These are phyloP conservation scores for Sternotherus odoratus DNA, from an alignment of 2,797 vertebrate genomes.

Conservation along the genomic window DNA sequence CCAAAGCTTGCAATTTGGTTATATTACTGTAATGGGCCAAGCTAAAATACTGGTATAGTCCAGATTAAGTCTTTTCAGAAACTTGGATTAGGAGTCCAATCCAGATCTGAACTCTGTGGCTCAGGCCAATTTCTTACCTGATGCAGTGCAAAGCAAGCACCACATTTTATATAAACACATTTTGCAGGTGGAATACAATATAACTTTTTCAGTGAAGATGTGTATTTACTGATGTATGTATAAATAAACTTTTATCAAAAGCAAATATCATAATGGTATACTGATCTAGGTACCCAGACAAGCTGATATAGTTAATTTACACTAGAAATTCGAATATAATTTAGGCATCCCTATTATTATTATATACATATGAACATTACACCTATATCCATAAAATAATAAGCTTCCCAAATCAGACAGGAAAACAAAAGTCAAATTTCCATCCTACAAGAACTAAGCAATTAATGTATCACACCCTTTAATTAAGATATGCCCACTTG, in stretches of 20 bases:
- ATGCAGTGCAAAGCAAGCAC: not conserved
- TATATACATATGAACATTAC: not conserved
- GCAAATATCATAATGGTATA: not conserved
- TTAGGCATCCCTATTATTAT: not conserved
- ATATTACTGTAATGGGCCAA: not conserved
- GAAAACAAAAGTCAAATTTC: not conserved
- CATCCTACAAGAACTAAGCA: not conserved
- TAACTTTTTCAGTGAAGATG: not conserved
- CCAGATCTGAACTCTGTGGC: not conserved
- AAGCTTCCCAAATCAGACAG: not conserved
- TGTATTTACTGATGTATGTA: not conserved
- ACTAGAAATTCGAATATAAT: not conserved
- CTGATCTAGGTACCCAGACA: not conserved
- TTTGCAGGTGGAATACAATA: not conserved
- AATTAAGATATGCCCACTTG: not conserved
- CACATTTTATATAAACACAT: not conserved
- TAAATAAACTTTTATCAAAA: not conserved
- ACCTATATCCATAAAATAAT: not conserved
- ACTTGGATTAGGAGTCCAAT: not conserved
- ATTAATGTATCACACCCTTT: not conserved
- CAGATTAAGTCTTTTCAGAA: not conserved
- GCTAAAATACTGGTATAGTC: not conserved
- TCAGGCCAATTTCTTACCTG: not conserved
- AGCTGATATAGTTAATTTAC: not conserved
- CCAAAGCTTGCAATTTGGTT: not conserved